phyloP scores from a whole-genome alignment of 1,140 invertebrate species.

The Aporrectodea caliginosa region DNA sequence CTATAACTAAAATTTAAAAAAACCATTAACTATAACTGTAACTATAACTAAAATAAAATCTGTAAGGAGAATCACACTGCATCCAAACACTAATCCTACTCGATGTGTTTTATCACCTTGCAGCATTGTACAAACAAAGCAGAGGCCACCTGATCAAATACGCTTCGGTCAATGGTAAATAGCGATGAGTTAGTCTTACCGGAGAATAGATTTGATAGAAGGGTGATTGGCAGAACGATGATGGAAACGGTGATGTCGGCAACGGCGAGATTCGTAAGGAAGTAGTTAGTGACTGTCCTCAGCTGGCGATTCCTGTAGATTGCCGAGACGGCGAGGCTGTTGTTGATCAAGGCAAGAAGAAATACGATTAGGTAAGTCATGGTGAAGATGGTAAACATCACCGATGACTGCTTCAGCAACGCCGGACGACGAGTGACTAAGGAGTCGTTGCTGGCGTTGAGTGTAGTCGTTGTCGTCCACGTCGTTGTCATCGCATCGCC shows the following conservation, averaged over 20 bases:
- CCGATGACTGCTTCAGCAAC: background rate
- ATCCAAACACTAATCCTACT: no score
- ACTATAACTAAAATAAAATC: no score
- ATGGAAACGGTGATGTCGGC: slow-evolving; percentile 37
- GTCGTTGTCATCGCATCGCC: no score
- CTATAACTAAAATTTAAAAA: no score
- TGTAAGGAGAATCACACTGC: no score
- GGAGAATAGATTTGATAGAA: slow-evolving; percentile 24
- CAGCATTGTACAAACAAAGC: no score
- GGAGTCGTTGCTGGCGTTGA: background rate
- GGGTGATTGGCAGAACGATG: slow-evolving; percentile 40
- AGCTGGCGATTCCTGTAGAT: slow-evolving; percentile 82
- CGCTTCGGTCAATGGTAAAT: no score
- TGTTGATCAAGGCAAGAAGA: slow-evolving; percentile 78
- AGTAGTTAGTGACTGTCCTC: slow-evolving; percentile 64
- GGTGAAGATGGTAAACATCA: slow-evolving; percentile 20
- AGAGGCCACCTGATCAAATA: no score
- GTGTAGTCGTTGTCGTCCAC: background rate
- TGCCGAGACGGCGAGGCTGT: slow-evolving; percentile 82
- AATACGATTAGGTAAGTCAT: slow-evolving; percentile 80
- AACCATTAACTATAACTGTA: no score
- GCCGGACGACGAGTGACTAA: background rate
- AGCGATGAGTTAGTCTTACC: no score
- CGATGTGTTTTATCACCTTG: no score
- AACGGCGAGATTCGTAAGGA: slow-evolving; percentile 56